Evolutionary conservation across 2,797 vertebrate genomes (phyloP).

Genomic region (Jordanella pulchra): DNA sequence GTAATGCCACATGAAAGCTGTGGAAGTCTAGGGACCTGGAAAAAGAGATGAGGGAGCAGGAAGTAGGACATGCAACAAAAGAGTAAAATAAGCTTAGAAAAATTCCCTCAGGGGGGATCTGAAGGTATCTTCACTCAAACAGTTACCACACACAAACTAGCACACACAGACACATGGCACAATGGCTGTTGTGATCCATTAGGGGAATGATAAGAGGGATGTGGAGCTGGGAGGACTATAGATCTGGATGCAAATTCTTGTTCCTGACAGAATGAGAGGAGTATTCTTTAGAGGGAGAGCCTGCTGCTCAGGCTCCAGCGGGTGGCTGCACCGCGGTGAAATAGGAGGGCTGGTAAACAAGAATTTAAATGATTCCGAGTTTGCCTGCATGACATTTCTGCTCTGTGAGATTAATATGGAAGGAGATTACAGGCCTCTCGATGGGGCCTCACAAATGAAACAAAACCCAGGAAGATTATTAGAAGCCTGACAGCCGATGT

Average conservation of each 20-base stretch:
- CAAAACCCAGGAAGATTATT: conserved; percentile 76
- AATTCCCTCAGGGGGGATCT: conserved; percentile 49
- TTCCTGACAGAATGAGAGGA: conserved; percentile 64
- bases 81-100: conserved; percentile 60
- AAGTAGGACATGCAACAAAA: conserved; percentile 63
- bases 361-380: conserved; percentile 69
- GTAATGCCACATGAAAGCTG: conserved; percentile 67
- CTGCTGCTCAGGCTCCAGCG: conserved; percentile 30
- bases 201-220: conserved; percentile 54
- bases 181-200: conserved; percentile 66
- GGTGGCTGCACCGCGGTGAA: conserved; percentile 51
- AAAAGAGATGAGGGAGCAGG: conserved; percentile 42
- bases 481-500: conserved; percentile 64
- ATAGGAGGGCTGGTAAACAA: conserved; percentile 71
- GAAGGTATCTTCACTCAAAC: conserved; percentile 54
- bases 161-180: conserved; percentile 36
- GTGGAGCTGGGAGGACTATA: conserved; percentile 52
- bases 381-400: conserved; percentile 76
- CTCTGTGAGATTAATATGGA: conserved; percentile 79
- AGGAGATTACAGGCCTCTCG: conserved; percentile 79
- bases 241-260: conserved; percentile 69
- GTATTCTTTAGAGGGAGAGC: conserved; percentile 60
- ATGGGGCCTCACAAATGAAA: conserved; percentile 72
- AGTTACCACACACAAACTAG: conserved; percentile 39
- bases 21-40: conserved; percentile 53